Percentiles rank a stretch among this genome's conserved stretches.
phyloP scores from a whole-genome alignment of 2,888 invertebrate genomes.

The Nasonovia ribisnigri region DNA sequence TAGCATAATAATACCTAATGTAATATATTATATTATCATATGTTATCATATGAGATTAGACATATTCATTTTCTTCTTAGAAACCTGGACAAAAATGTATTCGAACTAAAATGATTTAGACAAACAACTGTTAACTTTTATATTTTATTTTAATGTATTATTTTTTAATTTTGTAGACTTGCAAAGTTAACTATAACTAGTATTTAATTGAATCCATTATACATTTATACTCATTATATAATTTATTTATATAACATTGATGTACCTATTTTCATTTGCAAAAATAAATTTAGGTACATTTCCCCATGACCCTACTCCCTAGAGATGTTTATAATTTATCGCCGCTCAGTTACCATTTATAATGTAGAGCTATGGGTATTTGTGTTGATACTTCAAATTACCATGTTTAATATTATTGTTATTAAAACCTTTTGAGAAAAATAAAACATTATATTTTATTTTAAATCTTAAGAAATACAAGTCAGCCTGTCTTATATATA shows the following conservation, averaged over 20 bases:
- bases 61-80: not conserved
- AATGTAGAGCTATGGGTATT: not conserved
- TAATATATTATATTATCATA: too few relatives aligned
- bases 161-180: not conserved
- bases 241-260: not conserved
- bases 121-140: too few relatives aligned
- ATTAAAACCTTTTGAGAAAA: not conserved
- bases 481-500: not conserved
- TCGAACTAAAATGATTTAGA: not conserved
- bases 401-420: not conserved
- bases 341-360: not conserved
- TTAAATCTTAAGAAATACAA: not conserved
- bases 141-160: not conserved
- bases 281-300: not conserved
- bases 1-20: not conserved
- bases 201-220: not conserved
- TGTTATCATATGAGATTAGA: not conserved
- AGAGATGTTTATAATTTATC: not conserved
- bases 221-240: not conserved
- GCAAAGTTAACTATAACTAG: not conserved
- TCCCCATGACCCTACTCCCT: not conserved
- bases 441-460: not conserved
- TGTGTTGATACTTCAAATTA: not conserved
- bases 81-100: not conserved
- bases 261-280: not conserved